phyloP scores from a whole-genome alignment of 2,797 vertebrate genomes.

The Argentina silus region DNA sequence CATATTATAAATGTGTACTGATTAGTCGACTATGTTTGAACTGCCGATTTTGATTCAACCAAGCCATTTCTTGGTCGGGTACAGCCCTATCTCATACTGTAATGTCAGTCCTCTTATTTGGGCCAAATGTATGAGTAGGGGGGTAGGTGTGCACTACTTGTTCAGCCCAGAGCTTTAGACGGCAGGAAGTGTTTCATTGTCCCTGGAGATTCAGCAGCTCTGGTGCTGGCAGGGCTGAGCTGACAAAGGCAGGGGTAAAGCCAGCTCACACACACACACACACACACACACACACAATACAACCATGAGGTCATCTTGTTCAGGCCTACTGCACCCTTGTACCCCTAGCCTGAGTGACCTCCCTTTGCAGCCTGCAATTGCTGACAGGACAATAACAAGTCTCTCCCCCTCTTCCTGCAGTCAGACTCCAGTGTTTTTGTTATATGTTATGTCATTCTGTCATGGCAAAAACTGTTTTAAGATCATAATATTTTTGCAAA shows the following conservation, averaged over 20 bases:
- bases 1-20: no score
- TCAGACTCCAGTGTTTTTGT: neutral
- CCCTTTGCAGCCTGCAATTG: neutral
- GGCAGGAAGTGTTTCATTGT: conserved; percentile 29
- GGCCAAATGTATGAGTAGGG: neutral
- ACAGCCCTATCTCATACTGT: neutral
- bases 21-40: no score
- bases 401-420: neutral
- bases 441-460: no score
- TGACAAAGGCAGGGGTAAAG: conserved; percentile 14
- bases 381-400: neutral
- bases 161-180: conserved; percentile 17
- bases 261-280: neutral
- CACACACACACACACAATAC: neutral
- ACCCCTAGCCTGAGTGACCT: neutral
- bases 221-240: conserved; percentile 7
- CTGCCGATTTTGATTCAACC: no score
- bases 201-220: conserved; percentile 13
- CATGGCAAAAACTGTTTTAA: no score
- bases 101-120: neutral
- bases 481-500: no score
- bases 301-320: conserved; percentile 3
- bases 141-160: conserved; percentile 7
- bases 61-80: neutral
- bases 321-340: neutral